Base-by-base conservation (phyloP, 2,888 invertebrate genomes). In the Merodon equestris region DNA sequence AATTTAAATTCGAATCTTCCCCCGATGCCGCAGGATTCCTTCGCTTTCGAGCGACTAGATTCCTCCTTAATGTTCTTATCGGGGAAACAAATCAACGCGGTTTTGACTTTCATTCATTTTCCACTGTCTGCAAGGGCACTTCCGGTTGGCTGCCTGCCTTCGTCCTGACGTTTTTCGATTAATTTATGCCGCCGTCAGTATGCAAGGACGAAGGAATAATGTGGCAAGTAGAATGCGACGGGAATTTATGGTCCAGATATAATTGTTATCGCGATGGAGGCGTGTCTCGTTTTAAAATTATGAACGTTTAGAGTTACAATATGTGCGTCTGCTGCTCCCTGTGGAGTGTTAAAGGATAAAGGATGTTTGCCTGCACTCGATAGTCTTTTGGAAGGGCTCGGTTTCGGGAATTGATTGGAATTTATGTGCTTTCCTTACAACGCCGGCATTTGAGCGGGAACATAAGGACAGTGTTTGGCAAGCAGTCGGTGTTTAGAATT, bases 81-180 rank as follows among this genome's bases (percentile, higher is more conserved):
- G 9, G 18, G 38, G 72, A 2, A 72, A 77, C 72, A 72, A 77
- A 77, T 77, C 67, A 77, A 34, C 57, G 77, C 48, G 77, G 77
- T 72, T 72, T 72, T 67, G 67, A 72, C 77, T 67, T 77, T 72
- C 57, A 67, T 72, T 67, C 67, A 77, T 77, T 77, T 77, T 72
- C 63, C 50, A 51, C 61, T 77, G 66, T 77, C 67, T 77, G 17
- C 15, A 48, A 7, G 7, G 27, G 27, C 27, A 27, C 53, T 45
- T 54, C 42, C 66, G 42, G 42, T 42, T 63, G 57, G 61, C 57
- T 17, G 66, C 45, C 42, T 48, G 36, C 17, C 45, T 19, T 15
- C 51, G 42, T 47, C 27, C 40, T 48, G 27, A 7, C 12, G 13
- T 36, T 36, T 40, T 18, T 9, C 13, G 50, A 67, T 77, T 72